phyloP scores from a whole-genome alignment of 2,797 vertebrate genomes.

The Allobates femoralis region DNA sequence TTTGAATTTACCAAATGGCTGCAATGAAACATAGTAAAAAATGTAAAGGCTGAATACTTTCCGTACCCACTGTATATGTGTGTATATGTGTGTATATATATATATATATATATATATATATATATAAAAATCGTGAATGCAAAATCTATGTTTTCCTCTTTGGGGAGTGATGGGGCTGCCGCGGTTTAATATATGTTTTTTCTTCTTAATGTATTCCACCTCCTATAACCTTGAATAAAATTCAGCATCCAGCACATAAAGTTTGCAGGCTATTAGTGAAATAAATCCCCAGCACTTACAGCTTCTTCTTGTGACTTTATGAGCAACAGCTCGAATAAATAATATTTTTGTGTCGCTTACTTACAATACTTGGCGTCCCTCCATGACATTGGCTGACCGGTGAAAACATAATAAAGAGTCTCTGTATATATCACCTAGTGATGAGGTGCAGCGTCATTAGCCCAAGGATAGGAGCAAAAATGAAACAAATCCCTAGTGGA shows the following conservation, averaged over 20 bases:
- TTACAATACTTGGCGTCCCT: constrained; percentile 42
- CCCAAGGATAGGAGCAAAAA: neutral
- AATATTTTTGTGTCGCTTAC: neutral
- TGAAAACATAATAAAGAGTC: constrained; percentile 20
- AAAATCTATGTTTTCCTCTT: neutral
- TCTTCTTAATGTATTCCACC: neutral
- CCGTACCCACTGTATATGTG: too few species aligned
- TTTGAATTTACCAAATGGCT: too few species aligned
- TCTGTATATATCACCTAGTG: neutral
- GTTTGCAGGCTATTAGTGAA: constrained; percentile 27
- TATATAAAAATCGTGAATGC: neutral
- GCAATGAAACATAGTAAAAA: too few species aligned
- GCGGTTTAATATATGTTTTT: neutral
- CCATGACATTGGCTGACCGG: constrained; percentile 57
- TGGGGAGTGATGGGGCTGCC: neutral
- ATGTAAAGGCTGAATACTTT: too few species aligned
- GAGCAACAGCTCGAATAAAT: constrained; percentile 34
- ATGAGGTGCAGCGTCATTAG: neutral
- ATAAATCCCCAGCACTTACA: constrained; percentile 25
- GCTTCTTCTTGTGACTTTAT: constrained; percentile 30
- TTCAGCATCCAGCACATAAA: neutral
- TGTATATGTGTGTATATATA: too few species aligned
- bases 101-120: neutral
- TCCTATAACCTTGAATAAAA: constrained; percentile 40
- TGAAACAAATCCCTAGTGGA: neutral